Percentiles rank a stretch among this genome's conserved stretches.
phyloP scores from a whole-genome alignment of 1,140 invertebrate species.

The Sycophila sp. region DNA sequence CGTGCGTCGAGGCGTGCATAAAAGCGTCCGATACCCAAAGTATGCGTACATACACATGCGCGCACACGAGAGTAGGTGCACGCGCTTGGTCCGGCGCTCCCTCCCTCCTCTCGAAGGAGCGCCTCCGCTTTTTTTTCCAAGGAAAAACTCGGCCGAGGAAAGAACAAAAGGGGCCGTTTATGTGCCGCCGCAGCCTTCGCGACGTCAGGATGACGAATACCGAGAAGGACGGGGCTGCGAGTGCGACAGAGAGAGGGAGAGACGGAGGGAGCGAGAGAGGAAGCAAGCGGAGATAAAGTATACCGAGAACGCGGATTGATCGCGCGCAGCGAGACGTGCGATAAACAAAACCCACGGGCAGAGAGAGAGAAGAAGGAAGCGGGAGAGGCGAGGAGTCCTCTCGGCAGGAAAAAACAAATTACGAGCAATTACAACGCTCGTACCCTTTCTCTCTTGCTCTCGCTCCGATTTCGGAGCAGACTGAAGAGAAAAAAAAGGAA shows the following conservation, averaged over 20 bases:
- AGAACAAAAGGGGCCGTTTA: slow-evolving; percentile 37
- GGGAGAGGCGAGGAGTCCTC: too few species aligned
- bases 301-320: slow-evolving; percentile 25
- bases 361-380: neutral
- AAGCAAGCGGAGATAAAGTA: slow-evolving; percentile 27
- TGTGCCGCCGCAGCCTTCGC: slow-evolving; percentile 18
- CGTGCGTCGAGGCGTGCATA: too few species aligned
- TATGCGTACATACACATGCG: too few species aligned
- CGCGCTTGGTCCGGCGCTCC: too few species aligned
- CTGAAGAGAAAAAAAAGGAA: too few species aligned
- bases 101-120: neutral
- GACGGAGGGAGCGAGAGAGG: slow-evolving; percentile 21
- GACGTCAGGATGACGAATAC: too few species aligned
- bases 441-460: neutral
- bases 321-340: neutral
- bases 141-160: slow-evolving; percentile 23
- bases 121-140: slow-evolving; percentile 16
- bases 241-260: slow-evolving; percentile 5
- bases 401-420: slow-evolving; percentile 30
- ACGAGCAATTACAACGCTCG: neutral
- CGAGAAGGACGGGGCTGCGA: too few species aligned
- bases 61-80: too few species aligned
- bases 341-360: slow-evolving; percentile 21
- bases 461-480: slow-evolving; percentile 4
- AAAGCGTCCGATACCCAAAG: too few species aligned